Evolutionary conservation across 2,113 vertebrate species (phyloP).

Genomic region (Speoplatyrhinus poulsoni): DNA sequence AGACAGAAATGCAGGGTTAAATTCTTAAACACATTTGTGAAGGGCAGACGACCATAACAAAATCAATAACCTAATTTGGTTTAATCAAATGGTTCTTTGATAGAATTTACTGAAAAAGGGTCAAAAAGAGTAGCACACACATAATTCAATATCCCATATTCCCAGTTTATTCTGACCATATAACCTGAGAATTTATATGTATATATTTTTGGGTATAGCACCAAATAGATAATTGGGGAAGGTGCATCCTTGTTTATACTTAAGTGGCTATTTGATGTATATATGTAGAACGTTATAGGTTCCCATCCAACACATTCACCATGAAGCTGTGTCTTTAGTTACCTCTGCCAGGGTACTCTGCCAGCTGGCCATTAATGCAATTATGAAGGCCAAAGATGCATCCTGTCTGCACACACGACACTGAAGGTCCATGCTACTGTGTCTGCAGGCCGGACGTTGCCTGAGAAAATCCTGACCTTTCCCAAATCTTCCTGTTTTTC

Average conservation of each 20-base stretch:
- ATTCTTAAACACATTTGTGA: neutral
- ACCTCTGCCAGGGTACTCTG: constrained; percentile 23
- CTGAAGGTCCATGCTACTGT: constrained; percentile 23
- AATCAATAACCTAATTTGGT: neutral
- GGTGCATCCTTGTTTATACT: neutral
- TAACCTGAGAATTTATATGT: too few relatives aligned
- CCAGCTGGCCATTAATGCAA: constrained; percentile 49
- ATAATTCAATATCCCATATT: too few relatives aligned
- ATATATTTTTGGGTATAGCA: too few relatives aligned
- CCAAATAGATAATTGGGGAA: too few relatives aligned
- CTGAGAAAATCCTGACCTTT: constrained; percentile 63
- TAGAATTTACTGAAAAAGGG: too few relatives aligned
- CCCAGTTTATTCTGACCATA: too few relatives aligned
- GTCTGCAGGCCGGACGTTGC: constrained; percentile 29
- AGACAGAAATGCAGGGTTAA: neutral
- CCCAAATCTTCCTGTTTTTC: constrained; percentile 29
- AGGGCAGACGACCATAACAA: neutral
- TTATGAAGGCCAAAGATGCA: constrained; percentile 36
- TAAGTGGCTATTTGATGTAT: neutral
- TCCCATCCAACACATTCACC: constrained; percentile 1
- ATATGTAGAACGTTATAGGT: neutral
- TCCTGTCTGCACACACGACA: constrained; percentile 45
- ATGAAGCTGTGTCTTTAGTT: constrained; percentile 27
- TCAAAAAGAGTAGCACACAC: too few relatives aligned
- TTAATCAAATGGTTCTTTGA: neutral